Conservation (phyloP, 1,140 invertebrate species). For the fruit fly (Drosophila melanogaster) region Release_6_plus_ISO1_MT NC_004354.4:7336501-7337000, state of each 20-base stretch:
- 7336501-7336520: conserved; percentile 52
- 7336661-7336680: conserved; percentile 48
- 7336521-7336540: conserved; percentile 18
- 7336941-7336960: background rate
- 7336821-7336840: conserved; percentile 12
- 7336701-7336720: conserved; percentile 26
- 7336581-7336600: background rate
- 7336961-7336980: background rate
- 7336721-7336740: conserved; percentile 69
- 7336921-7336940: conserved; percentile 29
- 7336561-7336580: conserved; percentile 5
- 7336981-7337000: background rate
- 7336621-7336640: conserved; percentile 51
- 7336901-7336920: conserved; percentile 39
- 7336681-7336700: conserved; percentile 30
- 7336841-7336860: conserved; percentile 37
- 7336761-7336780: conserved; percentile 16
- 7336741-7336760: conserved; percentile 9
- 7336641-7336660: conserved; percentile 71
- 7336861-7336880: conserved; percentile 23
- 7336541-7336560: background rate
- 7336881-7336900: conserved; percentile 12
- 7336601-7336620: conserved; percentile 23
- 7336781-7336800: conserved; percentile 40
- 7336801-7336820: background rate